Conservation (phyloP, 2,113 vertebrate species). For the Sturnira hondurensis region DNA sequence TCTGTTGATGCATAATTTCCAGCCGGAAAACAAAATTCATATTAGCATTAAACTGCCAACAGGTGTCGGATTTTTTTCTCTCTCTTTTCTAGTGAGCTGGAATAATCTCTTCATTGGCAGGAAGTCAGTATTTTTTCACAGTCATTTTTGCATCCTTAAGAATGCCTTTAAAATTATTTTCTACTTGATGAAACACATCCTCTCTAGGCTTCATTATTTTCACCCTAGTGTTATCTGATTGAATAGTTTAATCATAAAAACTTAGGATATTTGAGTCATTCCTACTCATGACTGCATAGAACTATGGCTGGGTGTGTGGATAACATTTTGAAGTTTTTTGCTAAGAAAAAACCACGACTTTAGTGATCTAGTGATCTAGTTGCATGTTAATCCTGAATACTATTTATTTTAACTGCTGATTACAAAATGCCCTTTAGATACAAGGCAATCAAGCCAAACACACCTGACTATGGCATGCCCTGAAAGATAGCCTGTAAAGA, state of each 20-base stretch:
- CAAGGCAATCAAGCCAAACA: neutral
- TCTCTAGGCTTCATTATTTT: slow-evolving; percentile 81
- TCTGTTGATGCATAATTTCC: slow-evolving; percentile 79
- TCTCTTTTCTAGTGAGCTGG: slow-evolving; percentile 57
- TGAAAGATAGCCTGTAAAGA: neutral
- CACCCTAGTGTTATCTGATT: slow-evolving; percentile 80
- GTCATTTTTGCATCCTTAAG: slow-evolving; percentile 76
- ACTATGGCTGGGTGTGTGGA: slow-evolving; percentile 28
- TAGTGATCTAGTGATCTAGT: slow-evolving; percentile 47
- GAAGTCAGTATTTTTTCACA: slow-evolving; percentile 72
- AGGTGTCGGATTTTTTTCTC: slow-evolving; percentile 66
- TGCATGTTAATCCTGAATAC: slow-evolving; percentile 56
- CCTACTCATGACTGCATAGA: slow-evolving; percentile 47
- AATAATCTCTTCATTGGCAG: slow-evolving; percentile 79
- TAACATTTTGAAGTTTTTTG: slow-evolving; percentile 53
- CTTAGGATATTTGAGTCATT: slow-evolving; percentile 66
- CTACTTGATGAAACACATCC: slow-evolving; percentile 78
- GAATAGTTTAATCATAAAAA: slow-evolving; percentile 81
- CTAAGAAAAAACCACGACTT: slow-evolving; percentile 58
- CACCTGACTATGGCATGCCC: neutral
- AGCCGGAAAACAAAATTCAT: slow-evolving; percentile 73
- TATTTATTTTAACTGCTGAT: slow-evolving; percentile 57
- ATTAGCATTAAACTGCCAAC: slow-evolving; percentile 74
- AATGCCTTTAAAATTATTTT: slow-evolving; percentile 81
- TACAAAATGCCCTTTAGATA: slow-evolving; percentile 37